Evolutionary conservation across 2,888 invertebrate genomes (phyloP).

Genomic region (Epiblema foenella): DNA sequence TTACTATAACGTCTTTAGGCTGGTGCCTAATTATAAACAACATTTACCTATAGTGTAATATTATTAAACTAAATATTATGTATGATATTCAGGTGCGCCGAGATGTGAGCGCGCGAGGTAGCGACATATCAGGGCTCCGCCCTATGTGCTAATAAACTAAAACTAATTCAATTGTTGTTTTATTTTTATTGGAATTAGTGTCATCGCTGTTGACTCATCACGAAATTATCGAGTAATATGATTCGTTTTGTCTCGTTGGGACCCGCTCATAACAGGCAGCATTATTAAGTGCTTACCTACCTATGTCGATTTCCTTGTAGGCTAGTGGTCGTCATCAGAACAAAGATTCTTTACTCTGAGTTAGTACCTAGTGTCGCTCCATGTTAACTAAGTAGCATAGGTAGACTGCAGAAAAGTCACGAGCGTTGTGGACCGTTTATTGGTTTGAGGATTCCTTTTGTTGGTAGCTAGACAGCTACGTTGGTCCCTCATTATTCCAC

Average conservation of each 20-base stretch:
- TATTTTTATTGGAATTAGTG: constrained; percentile 57
- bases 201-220: too few species aligned
- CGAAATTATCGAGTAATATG: too few species aligned
- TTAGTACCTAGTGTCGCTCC: too few species aligned
- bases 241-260: too few species aligned
- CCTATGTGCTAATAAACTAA: constrained; percentile 82
- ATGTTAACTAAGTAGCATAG: too few species aligned
- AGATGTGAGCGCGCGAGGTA: constrained; percentile 60
- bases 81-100: constrained; percentile 34
- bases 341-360: too few species aligned
- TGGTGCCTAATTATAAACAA: too few species aligned
- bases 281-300: too few species aligned
- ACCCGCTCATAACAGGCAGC: too few species aligned
- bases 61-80: background rate
- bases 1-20: background rate
- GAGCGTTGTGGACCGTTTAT: background rate
- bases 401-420: background rate
- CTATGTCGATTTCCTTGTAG: too few species aligned
- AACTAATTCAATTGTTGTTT: constrained; percentile 70
- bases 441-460: background rate
- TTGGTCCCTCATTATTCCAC: background rate
- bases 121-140: constrained; percentile 80
- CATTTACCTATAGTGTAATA: too few species aligned
- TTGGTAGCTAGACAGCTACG: background rate
- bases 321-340: too few species aligned